Conservation (phyloP, 2,797 vertebrate species). For the Pseudomugil tenellus region DNA sequence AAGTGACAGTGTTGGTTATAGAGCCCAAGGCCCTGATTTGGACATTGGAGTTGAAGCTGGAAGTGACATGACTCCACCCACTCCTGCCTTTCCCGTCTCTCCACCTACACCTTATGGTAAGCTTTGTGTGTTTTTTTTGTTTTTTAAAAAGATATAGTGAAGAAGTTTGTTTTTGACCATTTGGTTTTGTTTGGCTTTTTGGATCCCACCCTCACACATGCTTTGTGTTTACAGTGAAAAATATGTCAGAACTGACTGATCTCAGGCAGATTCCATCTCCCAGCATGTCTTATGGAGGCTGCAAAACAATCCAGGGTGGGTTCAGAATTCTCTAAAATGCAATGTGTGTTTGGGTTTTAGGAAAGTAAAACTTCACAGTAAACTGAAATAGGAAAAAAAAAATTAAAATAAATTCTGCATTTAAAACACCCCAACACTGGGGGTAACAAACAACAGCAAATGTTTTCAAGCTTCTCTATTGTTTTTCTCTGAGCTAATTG, state of each 20-base stretch:
- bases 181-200: not conserved
- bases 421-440: conserved; percentile 23
- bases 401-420: not conserved
- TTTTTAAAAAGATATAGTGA: not conserved
- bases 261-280: conserved; percentile 71
- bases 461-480: not conserved
- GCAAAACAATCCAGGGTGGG: conserved; percentile 83
- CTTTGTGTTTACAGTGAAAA: conserved; percentile 81
- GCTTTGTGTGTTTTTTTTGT: not conserved
- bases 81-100: conserved; percentile 87
- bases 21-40: conserved; percentile 69
- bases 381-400: no score
- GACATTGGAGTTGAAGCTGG: conserved; percentile 76
- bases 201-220: not conserved
- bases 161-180: not conserved
- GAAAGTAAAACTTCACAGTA: not conserved
- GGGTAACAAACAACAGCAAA: conserved; percentile 27
- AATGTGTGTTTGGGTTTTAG: not conserved
- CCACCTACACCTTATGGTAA: conserved; percentile 83
- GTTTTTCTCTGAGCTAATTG: conserved; percentile 30
- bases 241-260: conserved; percentile 69
- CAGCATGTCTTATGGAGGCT: conserved; percentile 70
- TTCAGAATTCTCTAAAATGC: not conserved
- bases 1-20: conserved; percentile 70
- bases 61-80: conserved; percentile 79